Percentiles rank a stretch among this genome's conserved stretches.
These are phyloP conservation scores for Lydus trimaculatus DNA, from an alignment of 2,888 invertebrate genomes.

Conservation along the genomic window DNA sequence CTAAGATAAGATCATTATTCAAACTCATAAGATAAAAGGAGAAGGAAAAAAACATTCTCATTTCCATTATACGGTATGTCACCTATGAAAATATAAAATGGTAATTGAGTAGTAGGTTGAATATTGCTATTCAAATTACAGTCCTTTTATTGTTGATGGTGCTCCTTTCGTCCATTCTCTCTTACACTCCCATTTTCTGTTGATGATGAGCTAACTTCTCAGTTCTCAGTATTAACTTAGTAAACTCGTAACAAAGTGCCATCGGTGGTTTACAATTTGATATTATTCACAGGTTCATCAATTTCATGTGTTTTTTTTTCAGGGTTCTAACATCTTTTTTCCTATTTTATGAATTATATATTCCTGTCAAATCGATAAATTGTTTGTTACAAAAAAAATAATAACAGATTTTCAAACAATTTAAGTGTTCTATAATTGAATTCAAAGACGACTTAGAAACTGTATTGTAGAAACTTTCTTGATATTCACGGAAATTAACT, in stretches of 20 bases:
- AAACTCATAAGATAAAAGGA: constrained; percentile 8
- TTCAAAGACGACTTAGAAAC: neutral
- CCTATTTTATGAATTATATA: neutral
- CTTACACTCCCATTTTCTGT: constrained; percentile 19
- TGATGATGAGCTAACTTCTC: constrained; percentile 32
- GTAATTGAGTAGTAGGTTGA: constrained; percentile 32
- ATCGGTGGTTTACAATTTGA: constrained; percentile 34
- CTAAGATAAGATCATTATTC: constrained; percentile 16
- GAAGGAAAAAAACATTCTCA: constrained; percentile 6
- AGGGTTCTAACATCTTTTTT: constrained; percentile 14
- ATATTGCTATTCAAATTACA: constrained; percentile 31
- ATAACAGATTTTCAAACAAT: neutral
- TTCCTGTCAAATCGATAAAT: neutral
- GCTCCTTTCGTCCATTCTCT: constrained; percentile 21
- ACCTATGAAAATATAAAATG: constrained; percentile 34
- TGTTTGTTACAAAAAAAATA: neutral
- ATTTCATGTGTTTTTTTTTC: constrained; percentile 32
- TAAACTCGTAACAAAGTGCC: constrained; percentile 37
- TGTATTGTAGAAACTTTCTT: constrained; percentile 1
- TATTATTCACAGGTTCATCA: constrained; percentile 33
- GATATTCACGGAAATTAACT: constrained; percentile 5
- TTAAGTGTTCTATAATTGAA: neutral
- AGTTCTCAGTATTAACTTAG: constrained; percentile 33
- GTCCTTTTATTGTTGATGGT: constrained; percentile 34
- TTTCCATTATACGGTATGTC: constrained; percentile 27